A percentile compares a stretch with the other conserved stretches of the same genome.
Conservation (phyloP, 1,140 invertebrate species). For the Teleopsis dalmanni region DNA sequence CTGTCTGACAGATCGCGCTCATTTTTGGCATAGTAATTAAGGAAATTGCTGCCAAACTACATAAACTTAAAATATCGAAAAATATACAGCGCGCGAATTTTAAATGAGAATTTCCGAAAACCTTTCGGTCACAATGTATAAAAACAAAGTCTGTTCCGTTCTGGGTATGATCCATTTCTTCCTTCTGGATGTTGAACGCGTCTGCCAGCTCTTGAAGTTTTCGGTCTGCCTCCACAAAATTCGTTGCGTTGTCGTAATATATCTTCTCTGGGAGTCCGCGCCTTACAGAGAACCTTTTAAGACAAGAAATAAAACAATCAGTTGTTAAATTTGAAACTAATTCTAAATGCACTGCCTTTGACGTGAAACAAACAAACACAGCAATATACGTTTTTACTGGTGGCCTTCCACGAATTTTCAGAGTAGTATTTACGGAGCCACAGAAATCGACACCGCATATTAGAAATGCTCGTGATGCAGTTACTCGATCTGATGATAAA, state of each 20-base stretch:
- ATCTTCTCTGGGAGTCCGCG: constrained; percentile 20
- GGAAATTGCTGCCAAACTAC: no score
- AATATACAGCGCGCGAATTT: no score
- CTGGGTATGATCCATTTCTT: no score
- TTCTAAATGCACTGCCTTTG: constrained; percentile 46
- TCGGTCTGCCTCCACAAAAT: no score
- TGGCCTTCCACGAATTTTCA: neutral
- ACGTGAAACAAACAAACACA: constrained; percentile 21
- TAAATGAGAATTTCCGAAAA: no score
- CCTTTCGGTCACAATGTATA: no score
- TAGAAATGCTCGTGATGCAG: neutral
- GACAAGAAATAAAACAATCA: constrained; percentile 28
- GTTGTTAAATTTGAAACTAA: constrained; percentile 31
- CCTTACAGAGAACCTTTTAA: constrained; percentile 31
- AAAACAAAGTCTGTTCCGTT: no score
- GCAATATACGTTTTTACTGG: neutral
- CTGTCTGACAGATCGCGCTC: no score
- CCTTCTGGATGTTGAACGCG: no score
- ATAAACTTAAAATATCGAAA: no score
- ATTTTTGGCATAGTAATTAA: no score
- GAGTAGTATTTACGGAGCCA: neutral
- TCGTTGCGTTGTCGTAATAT: constrained; percentile 32
- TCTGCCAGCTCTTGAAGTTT: no score
- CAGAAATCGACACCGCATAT: neutral
- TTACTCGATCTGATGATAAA: neutral